These are phyloP conservation scores for Gortyna flavago DNA, from an alignment of 2,888 invertebrate species.

Conservation along the genomic window DNA sequence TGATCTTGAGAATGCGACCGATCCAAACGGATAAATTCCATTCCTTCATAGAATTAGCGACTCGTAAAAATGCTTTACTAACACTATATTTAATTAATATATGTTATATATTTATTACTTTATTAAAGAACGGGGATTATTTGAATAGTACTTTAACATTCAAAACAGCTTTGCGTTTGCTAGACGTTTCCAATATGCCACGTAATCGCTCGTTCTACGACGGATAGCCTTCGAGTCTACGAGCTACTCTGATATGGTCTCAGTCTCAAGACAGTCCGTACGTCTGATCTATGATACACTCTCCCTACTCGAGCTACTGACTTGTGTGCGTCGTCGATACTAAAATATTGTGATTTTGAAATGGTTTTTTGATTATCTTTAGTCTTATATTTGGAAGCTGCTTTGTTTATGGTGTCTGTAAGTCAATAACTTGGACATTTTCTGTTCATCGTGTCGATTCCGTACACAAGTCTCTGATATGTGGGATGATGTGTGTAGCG, in stretches of 20 bases:
- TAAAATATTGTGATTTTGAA: constrained; percentile 42
- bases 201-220: constrained; percentile 87
- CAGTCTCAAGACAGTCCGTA: constrained; percentile 89
- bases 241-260: constrained; percentile 89
- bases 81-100: constrained; percentile 82
- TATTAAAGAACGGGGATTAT: constrained; percentile 85
- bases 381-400: constrained; percentile 61
- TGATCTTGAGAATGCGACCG: constrained; percentile 89
- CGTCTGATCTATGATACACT: constrained; percentile 88
- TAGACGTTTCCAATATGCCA: constrained; percentile 71
- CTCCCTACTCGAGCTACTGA: constrained; percentile 88
- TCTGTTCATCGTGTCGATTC: constrained; percentile 72
- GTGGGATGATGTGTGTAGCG: constrained; percentile 89
- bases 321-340: constrained; percentile 83
- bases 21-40: constrained; percentile 80
- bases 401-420: constrained; percentile 44
- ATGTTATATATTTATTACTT: constrained; percentile 80
- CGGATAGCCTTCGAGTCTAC: constrained; percentile 84
- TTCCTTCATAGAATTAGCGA: constrained; percentile 89
- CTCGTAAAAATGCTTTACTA: constrained; percentile 86
- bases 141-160: constrained; percentile 79
- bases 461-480: constrained; percentile 88
- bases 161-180: constrained; percentile 74
- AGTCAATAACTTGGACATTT: constrained; percentile 46
- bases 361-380: constrained; percentile 23